These are phyloP conservation scores for Enhydra lutris DNA, from an alignment of 2,113 vertebrate genomes.

Conservation along the genomic window DNA sequence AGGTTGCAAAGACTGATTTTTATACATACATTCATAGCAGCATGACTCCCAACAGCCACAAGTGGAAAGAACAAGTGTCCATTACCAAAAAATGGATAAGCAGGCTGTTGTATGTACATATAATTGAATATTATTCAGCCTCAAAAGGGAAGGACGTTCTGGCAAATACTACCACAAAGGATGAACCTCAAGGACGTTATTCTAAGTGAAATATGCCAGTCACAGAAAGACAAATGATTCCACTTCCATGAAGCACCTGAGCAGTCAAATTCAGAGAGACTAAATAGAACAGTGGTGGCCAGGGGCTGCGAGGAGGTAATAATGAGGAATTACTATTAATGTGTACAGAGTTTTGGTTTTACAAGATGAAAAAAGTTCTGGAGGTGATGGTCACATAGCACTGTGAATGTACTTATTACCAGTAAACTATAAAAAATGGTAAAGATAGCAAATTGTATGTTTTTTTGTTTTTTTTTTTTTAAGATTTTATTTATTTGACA, in stretches of 20 bases:
- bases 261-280: neutral
- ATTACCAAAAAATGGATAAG: neutral
- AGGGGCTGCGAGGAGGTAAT: neutral
- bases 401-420: neutral
- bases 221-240: neutral
- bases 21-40: neutral
- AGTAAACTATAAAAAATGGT: neutral
- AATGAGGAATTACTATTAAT: neutral
- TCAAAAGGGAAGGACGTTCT: neutral
- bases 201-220: neutral
- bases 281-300: neutral
- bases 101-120: neutral
- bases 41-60: neutral
- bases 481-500: too few relatives aligned
- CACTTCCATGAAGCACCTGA: neutral
- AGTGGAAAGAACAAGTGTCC: neutral
- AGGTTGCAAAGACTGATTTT: neutral
- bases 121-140: neutral
- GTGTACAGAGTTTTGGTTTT: neutral
- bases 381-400: neutral
- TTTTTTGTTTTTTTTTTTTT: too few relatives aligned
- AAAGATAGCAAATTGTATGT: neutral
- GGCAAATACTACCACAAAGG: neutral
- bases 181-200: neutral
- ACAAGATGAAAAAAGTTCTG: neutral